These are phyloP conservation scores for Ophthalmolycus amberensis DNA, from an alignment of 2,113 vertebrate genomes.

Conservation along the genomic window DNA sequence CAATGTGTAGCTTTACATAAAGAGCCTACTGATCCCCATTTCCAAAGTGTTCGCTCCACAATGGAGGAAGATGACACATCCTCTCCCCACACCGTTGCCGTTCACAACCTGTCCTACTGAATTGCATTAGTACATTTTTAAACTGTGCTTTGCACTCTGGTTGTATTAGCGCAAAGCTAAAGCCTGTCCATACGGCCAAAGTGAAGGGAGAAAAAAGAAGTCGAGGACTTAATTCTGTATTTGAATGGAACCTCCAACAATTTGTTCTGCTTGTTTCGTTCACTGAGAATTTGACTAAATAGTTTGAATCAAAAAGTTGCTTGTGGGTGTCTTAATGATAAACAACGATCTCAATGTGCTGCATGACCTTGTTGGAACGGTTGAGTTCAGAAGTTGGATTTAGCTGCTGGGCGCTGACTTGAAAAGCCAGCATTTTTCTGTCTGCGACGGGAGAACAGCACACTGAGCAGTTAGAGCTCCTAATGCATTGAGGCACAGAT, in stretches of 20 bases:
- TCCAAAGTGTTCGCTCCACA: background rate
- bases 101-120: background rate
- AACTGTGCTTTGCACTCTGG: background rate
- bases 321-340: constrained; percentile 1
- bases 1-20: background rate
- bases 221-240: constrained; percentile 4
- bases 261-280: background rate
- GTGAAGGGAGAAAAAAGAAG: background rate
- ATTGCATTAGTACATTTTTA: background rate
- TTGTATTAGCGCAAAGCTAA: background rate
- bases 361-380: constrained; percentile 5
- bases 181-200: background rate
- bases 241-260: background rate
- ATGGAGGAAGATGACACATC: constrained; percentile 7
- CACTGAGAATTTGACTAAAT: background rate
- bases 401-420: background rate
- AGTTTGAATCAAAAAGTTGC: background rate
- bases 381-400: constrained; percentile 12
- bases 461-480: constrained; percentile 14
- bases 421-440: constrained; percentile 10
- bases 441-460: constrained; percentile 6
- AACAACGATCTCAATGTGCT: constrained; percentile 17
- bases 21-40: background rate
- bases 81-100: background rate
- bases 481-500: constrained; percentile 41